These are phyloP conservation scores for Sebastes itinus DNA, from an alignment of 2,797 vertebrate species.

Conservation along the genomic window DNA sequence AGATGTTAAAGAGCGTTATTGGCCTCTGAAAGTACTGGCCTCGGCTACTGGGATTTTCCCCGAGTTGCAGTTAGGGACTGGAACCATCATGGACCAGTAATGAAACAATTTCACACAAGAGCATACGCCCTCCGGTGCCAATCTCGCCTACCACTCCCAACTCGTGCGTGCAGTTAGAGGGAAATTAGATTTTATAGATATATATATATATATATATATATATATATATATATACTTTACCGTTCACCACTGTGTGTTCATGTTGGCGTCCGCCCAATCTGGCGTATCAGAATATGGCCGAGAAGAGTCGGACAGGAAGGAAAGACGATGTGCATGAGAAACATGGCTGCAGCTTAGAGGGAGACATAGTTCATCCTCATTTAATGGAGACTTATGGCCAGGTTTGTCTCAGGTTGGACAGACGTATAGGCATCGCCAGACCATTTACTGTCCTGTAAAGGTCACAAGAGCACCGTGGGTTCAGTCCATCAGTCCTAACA, in stretches of 20 bases:
- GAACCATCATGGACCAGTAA: slow-evolving; percentile 50
- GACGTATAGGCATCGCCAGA: slow-evolving; percentile 2
- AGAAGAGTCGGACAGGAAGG: not conserved
- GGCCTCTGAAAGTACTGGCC: not conserved
- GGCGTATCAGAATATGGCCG: not conserved
- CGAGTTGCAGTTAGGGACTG: slow-evolving; percentile 24
- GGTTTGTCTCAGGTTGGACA: slow-evolving; percentile 26
- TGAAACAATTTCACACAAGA: slow-evolving; percentile 80
- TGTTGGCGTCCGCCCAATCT: not conserved
- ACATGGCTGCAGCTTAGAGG: not conserved
- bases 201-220: not conserved
- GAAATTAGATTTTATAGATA: slow-evolving; percentile 32
- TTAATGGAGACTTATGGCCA: slow-evolving; percentile 40
- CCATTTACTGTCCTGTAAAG: slow-evolving; percentile 51
- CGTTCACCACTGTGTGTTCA: slow-evolving; percentile 6
- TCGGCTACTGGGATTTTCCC: slow-evolving; percentile 4
- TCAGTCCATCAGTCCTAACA: slow-evolving; percentile 50
- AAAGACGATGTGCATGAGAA: not conserved
- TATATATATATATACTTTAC: not conserved
- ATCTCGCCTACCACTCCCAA: slow-evolving; percentile 50
- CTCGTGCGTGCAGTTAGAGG: slow-evolving; percentile 25
- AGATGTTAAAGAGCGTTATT: slow-evolving; percentile 3
- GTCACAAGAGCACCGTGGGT: slow-evolving; percentile 29
- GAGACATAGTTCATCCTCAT: slow-evolving; percentile 6
- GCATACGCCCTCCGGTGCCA: slow-evolving; percentile 70